phyloP scores from a whole-genome alignment of 2,797 vertebrate species.

The Hippoglossus hippoglossus region DNA sequence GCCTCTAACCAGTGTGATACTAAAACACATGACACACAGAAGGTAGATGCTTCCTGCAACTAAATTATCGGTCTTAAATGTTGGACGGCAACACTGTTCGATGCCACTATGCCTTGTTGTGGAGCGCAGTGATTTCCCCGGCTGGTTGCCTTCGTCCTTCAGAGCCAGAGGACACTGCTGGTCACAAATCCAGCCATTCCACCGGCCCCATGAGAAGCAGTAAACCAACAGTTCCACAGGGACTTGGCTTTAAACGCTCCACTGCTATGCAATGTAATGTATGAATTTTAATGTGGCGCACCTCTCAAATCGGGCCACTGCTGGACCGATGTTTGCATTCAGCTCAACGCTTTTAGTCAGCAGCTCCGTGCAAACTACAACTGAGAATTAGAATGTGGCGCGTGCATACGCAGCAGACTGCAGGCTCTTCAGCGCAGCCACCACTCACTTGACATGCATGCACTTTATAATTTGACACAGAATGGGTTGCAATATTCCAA shows the following conservation, averaged over 20 bases:
- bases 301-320: constrained; percentile 43
- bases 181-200: constrained; percentile 61
- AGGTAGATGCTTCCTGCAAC: constrained; percentile 22
- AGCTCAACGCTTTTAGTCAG: constrained; percentile 55
- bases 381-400: constrained; percentile 15
- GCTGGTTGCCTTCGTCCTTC: constrained; percentile 76
- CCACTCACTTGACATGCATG: not conserved
- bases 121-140: constrained; percentile 52
- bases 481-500: not conserved
- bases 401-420: too few relatives aligned
- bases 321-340: constrained; percentile 64
- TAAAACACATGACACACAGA: constrained; percentile 21
- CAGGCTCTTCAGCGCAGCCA: too few relatives aligned
- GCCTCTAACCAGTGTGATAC: too few relatives aligned
- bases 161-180: constrained; percentile 68
- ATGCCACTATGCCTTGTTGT: constrained; percentile 38
- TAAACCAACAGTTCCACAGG: constrained; percentile 73
- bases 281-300: constrained; percentile 75
- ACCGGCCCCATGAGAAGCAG: constrained; percentile 53
- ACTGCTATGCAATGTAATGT: constrained; percentile 61
- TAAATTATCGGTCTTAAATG: constrained; percentile 51
- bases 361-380: constrained; percentile 47
- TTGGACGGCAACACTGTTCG: constrained; percentile 26
- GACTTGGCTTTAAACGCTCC: constrained; percentile 68
- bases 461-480: not conserved